Evolutionary conservation across 2,113 vertebrate genomes (phyloP).

Genomic region (Dasyurus viverrinus): DNA sequence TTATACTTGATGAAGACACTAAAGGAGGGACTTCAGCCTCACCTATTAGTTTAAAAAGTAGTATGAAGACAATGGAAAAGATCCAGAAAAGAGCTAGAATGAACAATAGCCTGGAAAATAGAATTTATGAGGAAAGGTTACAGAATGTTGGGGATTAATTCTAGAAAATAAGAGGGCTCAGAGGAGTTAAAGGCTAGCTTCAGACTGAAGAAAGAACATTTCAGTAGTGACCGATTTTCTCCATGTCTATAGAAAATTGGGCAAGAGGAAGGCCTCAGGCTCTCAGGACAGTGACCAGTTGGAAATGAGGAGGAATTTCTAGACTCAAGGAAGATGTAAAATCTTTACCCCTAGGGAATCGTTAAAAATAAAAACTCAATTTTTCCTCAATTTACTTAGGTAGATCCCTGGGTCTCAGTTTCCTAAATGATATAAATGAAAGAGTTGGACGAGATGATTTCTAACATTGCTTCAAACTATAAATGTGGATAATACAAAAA

Average conservation of each 20-base stretch:
- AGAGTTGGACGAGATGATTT: too few relatives aligned
- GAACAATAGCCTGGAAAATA: slow-evolving; percentile 60
- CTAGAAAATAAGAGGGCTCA: slow-evolving; percentile 12
- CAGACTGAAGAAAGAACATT: slow-evolving; percentile 19
- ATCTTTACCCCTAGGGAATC: slow-evolving; percentile 51
- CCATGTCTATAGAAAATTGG: slow-evolving; percentile 34
- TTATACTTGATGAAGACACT: slow-evolving; percentile 71
- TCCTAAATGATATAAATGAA: too few relatives aligned
- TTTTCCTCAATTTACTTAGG: neutral
- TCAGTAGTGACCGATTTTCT: neutral
- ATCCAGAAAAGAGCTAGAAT: slow-evolving; percentile 56
- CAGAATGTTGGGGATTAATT: slow-evolving; percentile 32
- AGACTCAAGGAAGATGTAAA: slow-evolving; percentile 57
- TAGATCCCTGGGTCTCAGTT: too few relatives aligned
- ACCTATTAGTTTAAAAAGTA: slow-evolving; percentile 67
- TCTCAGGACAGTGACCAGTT: slow-evolving; percentile 20
- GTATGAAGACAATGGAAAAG: slow-evolving; percentile 68
- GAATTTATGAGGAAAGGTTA: slow-evolving; percentile 23
- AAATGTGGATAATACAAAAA: too few relatives aligned
- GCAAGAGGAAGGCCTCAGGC: neutral
- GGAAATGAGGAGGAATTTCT: slow-evolving; percentile 57
- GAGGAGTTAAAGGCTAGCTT: slow-evolving; percentile 7
- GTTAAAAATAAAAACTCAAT: slow-evolving; percentile 45
- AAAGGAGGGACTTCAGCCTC: slow-evolving; percentile 72
- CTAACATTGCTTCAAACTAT: too few relatives aligned